Percentiles rank a stretch among this genome's conserved stretches.
Conservation (phyloP, 2,113 vertebrate species). For the Peucedramus taeniatus region DNA sequence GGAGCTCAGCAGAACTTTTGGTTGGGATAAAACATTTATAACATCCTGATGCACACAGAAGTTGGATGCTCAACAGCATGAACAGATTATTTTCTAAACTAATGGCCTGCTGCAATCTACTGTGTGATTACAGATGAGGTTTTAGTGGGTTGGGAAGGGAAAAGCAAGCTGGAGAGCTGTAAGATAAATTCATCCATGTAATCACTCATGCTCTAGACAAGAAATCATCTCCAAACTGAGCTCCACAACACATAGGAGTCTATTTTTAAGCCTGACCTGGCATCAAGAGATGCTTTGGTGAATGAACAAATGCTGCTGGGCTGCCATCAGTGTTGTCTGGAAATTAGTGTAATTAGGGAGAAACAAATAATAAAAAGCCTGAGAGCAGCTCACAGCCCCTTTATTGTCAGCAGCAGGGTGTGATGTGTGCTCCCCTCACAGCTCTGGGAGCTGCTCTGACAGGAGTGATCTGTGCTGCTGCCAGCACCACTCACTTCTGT, state of each 20-base stretch:
- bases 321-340: background rate
- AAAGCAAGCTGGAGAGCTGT: background rate
- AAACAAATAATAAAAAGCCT: background rate
- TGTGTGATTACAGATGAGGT: background rate
- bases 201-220: background rate
- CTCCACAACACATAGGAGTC: background rate
- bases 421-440: background rate
- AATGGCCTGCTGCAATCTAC: background rate
- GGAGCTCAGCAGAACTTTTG: background rate
- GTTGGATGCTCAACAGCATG: background rate
- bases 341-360: slow-evolving; percentile 14
- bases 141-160: background rate
- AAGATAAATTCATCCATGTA: background rate
- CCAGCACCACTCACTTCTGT: background rate
- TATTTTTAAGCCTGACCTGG: slow-evolving; percentile 27
- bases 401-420: background rate
- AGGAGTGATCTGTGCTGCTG: background rate
- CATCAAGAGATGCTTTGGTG: background rate
- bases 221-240: background rate
- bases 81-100: background rate
- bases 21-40: background rate
- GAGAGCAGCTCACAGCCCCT: background rate
- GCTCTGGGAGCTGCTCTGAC: background rate
- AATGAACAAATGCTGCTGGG: background rate
- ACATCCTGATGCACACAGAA: background rate